Base-by-base conservation (phyloP, 2,888 invertebrate genomes). In the Dione vanillae region DNA sequence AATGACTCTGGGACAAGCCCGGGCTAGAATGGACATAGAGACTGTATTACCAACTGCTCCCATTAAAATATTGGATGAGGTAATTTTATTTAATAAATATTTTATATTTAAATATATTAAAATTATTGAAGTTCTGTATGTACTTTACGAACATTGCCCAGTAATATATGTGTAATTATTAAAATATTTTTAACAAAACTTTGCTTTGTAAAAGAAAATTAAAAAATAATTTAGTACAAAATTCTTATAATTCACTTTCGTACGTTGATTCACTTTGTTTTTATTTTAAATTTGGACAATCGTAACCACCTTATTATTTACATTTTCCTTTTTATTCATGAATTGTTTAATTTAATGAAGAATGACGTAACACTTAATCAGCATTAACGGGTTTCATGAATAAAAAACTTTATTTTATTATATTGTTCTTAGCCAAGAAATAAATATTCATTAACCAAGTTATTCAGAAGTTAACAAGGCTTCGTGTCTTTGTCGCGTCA, bases 1-100 rank as follows among this genome's bases (percentile, higher is more conserved):
- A 19, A 89, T 90, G 90, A 89, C 82, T 0, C 83, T 93, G 1
- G 90, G 87, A 0, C 91, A 91, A 73, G 92, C 92, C 0, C 82
- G 92, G 0, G 83, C 83, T 0, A 84, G 83, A 41, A 92, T 93
- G 92, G 92, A 93, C 73, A 47, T 84, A 10, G 84, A 86, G 49
- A 90, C 89, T 0, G 69, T 86, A 0, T 75, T 92, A 52, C 92
- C 92, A 0, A 70, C 83, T 0, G 83, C 92, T 1, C 90, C 92
- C 0, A 72, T 92, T 37, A 85, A 79, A 65, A 68, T 92, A 35
- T 78, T 92, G 1, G 91, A 92, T 61, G 86, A 90, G 84, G 92
- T 90, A 75, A 67, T 16, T 10, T 10, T 49, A 49, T 12, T 7
- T 16, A 16, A 16, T 27, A 27, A 3, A 27, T 27, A 27, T 3